Conservation (phyloP, 2,888 invertebrate genomes). For the Melieria picta region DNA sequence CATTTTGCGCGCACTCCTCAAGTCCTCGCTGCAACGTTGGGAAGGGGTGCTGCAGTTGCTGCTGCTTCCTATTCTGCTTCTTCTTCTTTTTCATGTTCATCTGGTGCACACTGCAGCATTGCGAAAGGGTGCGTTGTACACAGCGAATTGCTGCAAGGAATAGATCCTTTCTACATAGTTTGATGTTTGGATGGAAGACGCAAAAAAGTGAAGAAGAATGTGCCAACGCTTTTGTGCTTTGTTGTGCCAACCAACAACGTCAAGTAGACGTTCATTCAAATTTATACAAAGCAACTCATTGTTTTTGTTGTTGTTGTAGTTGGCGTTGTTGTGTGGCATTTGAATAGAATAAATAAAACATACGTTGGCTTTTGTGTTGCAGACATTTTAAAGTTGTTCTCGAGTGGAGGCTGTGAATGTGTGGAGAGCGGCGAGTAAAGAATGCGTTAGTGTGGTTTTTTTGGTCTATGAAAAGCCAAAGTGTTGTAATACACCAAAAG, state of each 20-base stretch:
- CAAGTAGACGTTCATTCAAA: not conserved
- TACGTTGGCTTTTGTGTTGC: constrained; percentile 17
- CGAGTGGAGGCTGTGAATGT: not conserved
- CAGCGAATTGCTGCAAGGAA: no score
- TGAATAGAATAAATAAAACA: constrained; percentile 12
- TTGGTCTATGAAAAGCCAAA: no score
- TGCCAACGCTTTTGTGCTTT: constrained; percentile 4
- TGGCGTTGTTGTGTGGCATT: not conserved
- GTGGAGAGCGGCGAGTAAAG: no score
- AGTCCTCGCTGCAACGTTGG: constrained; percentile 48
- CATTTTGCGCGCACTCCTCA: constrained; percentile 2
- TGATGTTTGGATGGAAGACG: not conserved
- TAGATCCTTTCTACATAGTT: not conserved
- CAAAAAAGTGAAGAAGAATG: constrained; percentile 2
- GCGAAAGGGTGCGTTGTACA: no score
- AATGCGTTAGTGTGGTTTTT: no score
- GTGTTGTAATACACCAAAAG: no score
- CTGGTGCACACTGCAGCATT: constrained; percentile 2
- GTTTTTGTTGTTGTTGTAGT: not conserved
- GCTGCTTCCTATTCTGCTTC: not conserved
- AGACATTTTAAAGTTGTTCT: constrained; percentile 24
- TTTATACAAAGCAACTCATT: constrained; percentile 1
- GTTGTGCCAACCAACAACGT: constrained; percentile 21
- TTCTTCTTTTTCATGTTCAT: not conserved
- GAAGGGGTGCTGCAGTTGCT: constrained; percentile 50